Evolutionary conservation across 2,113 vertebrate species (phyloP), one percentile per base, ranked within the genome.

Genomic region (Morone saxatilis): DNA sequence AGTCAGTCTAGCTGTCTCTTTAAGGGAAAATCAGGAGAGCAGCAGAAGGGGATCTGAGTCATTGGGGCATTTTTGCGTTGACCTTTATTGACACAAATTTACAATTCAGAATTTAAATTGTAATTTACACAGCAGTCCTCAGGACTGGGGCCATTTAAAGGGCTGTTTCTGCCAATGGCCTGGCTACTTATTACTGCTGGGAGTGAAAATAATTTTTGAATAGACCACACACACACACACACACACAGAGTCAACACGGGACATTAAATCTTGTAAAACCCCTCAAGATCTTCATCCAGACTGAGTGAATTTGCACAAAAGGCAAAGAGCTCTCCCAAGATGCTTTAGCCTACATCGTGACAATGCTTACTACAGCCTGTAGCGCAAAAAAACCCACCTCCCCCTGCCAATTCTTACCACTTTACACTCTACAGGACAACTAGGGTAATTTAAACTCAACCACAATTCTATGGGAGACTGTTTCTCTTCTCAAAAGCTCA

Each of bases 351-450:
- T 76, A 87, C 88, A 91, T 93, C 84, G 56, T 71, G 45, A 89
- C 86, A 85, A 88, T 86, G 71, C 75, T 76, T 60, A 66, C 16
- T 38, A 67, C 25, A 77, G 80, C 72, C 65, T 70, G 71, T 51
- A 20, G 66, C 68, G 2, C 78, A 40, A 81, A 41, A 67, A 31
- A 4, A 31, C 48, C 57, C 36, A 31, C 45, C 56, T 31, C 77
- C 56, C 45, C 4, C 40, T 48, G 36, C 47, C 80, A 81, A 81
- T 80, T 76, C 79, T 77, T 25, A 54, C 71, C 75, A 78, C 72
- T 86, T 93, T 91, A 88, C 89, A 90, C 88, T 87, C 83, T 69
- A 73, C 70, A 79, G 88, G 85, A 88, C 76, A 94, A 90, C 86
- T 88, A 61, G 87, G 86, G 67, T 90, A 89, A 92, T 90, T 91